Evolutionary conservation across 1,140 invertebrate genomes (phyloP), one percentile per base, ranked within the genome.

Genomic region (Drosophila oshimai): DNA sequence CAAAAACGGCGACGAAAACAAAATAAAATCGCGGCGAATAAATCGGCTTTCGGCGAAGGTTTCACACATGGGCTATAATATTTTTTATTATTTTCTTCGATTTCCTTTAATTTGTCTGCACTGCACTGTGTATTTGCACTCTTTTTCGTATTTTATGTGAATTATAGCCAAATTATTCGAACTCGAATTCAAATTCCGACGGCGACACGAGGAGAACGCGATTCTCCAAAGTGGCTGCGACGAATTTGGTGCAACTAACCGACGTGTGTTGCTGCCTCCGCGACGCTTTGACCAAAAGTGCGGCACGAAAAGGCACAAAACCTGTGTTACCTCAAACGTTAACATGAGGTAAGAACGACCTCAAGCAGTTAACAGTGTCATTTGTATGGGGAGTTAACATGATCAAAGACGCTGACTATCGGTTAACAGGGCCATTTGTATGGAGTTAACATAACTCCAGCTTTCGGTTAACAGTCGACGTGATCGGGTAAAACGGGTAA

Each of bases 211-310:
- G 64, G 74, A 55, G 65, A 72, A 69, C 55, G 74, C 74, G 45
- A 60, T 46, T 53, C 72, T 65, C 73, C 57, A 86, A 87, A 76
- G 81, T 69, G 74, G 49, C 81, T 55, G 76, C 80, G 81, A 87
- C 50, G 80, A 84, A 86, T n/a, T n/a, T n/a, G n/a, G n/a, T n/a
- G n/a, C n/a, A n/a, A n/a, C n/a, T n/a, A n/a, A n/a, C n/a, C n/a
- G n/a, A n/a, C n/a, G n/a, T n/a, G n/a, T n/a, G n/a, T n/a, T n/a
- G n/a, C n/a, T n/a, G n/a, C n/a, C n/a, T n/a, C n/a, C n/a, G n/a
- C n/a, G n/a, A n/a, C n/a, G n/a, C n/a, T n/a, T n/a, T n/a, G n/a
- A n/a, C n/a, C n/a, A n/a, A n/a, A n/a, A n/a, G n/a, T n/a, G n/a
- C n/a, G n/a, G n/a, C n/a, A n/a, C n/a, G n/a, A n/a, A n/a, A n/a